Evolutionary conservation across 2,888 invertebrate species (phyloP).

Genomic region (Hemicrepidius hirtus): DNA sequence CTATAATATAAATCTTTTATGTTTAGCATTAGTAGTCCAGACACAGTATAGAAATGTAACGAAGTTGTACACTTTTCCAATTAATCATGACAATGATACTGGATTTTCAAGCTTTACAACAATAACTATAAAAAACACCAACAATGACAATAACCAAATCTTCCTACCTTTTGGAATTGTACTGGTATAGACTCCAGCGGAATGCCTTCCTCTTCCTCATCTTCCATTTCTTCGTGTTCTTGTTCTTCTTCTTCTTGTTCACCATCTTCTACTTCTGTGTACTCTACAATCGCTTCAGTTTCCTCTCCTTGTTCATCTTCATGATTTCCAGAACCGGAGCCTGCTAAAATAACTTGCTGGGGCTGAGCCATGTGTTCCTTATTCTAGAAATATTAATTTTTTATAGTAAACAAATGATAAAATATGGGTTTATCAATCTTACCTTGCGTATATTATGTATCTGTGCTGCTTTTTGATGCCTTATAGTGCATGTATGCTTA

Average conservation of each 20-base stretch:
- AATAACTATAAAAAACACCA: constrained; percentile 41
- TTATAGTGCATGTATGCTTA: constrained; percentile 77
- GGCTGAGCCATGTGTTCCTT: constrained; percentile 35
- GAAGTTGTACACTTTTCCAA: no score
- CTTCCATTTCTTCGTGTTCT: constrained; percentile 62
- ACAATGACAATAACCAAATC: constrained; percentile 50
- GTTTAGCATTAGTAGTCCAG: no score
- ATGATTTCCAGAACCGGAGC: constrained; percentile 22
- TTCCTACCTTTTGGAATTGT: constrained; percentile 61
- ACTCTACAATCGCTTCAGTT: constrained; percentile 53
- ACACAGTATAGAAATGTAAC: no score
- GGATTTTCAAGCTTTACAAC: not conserved
- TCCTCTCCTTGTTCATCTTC: constrained; percentile 52
- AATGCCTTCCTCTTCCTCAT: constrained; percentile 62
- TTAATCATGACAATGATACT: constrained; percentile 20
- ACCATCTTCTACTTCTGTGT: constrained; percentile 53
- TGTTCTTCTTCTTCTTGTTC: constrained; percentile 59
- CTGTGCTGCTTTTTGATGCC: constrained; percentile 74
- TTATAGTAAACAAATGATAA: not conserved
- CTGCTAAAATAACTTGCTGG: constrained; percentile 8
- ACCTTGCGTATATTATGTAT: constrained; percentile 65
- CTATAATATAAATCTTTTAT: no score
- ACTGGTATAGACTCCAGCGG: constrained; percentile 57
- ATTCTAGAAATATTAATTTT: constrained; percentile 35
- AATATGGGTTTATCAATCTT: no score